phyloP scores from a whole-genome alignment of 2,797 vertebrate genomes.

The Notolabrus celidotus region DNA sequence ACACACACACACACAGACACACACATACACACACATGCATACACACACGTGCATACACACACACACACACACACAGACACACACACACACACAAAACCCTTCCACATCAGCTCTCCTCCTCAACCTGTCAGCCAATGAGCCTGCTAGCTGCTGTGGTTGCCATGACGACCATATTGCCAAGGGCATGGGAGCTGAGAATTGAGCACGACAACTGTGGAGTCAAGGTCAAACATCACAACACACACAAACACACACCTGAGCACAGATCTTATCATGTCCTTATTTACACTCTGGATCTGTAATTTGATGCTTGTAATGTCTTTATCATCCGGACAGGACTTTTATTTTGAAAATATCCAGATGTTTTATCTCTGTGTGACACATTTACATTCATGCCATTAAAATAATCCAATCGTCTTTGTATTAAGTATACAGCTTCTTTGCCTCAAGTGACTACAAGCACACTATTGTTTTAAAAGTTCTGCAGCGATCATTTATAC shows the following conservation, averaged over 20 bases:
- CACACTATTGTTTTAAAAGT: no score
- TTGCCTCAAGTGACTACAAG: no score
- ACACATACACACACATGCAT: constrained; percentile 28
- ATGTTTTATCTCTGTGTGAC: no score
- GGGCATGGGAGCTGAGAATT: constrained; percentile 39
- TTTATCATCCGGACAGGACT: background rate
- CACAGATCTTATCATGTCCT: background rate
- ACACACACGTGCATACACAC: constrained; percentile 10
- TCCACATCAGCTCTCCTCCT: constrained; percentile 28
- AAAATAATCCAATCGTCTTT: no score
- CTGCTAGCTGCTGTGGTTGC: constrained; percentile 47
- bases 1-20: constrained; percentile 7
- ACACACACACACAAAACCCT: constrained; percentile 2
- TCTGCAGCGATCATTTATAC: no score
- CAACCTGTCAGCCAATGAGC: constrained; percentile 57
- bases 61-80: constrained; percentile 11
- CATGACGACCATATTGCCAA: constrained; percentile 54
- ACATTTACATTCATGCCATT: background rate
- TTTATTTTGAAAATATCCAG: background rate
- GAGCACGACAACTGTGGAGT: constrained; percentile 44
- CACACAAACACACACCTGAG: constrained; percentile 32
- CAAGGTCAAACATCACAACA: constrained; percentile 61
- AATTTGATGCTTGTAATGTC: background rate
- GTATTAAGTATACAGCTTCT: no score
- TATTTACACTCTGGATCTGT: background rate